Conservation (phyloP, 2,797 vertebrate species). For the Peromyscus attwateri region DNA sequence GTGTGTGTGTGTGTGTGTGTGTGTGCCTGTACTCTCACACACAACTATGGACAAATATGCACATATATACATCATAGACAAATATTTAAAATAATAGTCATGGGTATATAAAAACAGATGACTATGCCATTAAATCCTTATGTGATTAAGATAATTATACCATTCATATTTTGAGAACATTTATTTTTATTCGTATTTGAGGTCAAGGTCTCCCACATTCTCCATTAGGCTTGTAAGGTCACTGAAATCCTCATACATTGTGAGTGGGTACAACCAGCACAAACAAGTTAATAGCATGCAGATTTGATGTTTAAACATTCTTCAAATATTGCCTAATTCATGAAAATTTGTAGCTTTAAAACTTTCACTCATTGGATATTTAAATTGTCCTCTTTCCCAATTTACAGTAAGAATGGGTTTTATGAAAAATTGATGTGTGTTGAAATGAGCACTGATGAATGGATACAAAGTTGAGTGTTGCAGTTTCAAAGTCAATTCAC, state of each 20-base stretch:
- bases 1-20: not conserved
- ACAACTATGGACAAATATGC: not conserved
- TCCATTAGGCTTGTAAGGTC: not conserved
- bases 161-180: not conserved
- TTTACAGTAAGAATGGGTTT: not conserved
- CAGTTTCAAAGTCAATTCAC: constrained; percentile 26
- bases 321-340: not conserved
- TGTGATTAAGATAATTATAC: not conserved
- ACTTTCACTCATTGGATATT: not conserved
- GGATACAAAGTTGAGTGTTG: constrained; percentile 16
- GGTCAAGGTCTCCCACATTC: fast-evolving
- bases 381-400: not conserved
- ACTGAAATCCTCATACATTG: not conserved
- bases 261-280: fast-evolving
- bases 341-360: not conserved
- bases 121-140: not conserved
- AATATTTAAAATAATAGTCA: not conserved
- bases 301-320: not conserved
- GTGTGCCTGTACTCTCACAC: not conserved
- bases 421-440: constrained; percentile 14
- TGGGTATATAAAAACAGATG: not conserved
- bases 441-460: constrained; percentile 18
- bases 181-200: not conserved
- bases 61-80: not conserved
- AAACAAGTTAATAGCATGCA: not conserved